A percentile compares a stretch with the other conserved stretches of the same genome.
Evolutionary conservation across 2,113 vertebrate species (phyloP).

Genomic region (Myotis davidii): DNA sequence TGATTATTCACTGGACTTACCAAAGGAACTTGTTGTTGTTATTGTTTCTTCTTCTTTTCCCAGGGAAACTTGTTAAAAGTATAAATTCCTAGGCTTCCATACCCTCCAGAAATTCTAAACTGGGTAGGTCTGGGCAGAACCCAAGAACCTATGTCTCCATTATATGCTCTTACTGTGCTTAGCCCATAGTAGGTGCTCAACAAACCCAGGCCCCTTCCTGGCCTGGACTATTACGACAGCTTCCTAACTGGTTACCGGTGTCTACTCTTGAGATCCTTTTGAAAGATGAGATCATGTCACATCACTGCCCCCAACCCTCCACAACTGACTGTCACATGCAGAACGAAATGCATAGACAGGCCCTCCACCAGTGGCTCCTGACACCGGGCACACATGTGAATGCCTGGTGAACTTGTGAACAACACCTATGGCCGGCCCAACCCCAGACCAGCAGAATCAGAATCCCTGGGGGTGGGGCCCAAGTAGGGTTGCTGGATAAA

Average conservation of each 20-base stretch:
- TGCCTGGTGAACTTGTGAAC: not conserved
- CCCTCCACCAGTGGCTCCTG: not conserved
- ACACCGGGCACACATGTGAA: not conserved
- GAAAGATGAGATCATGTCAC: not conserved
- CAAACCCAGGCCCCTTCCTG: not conserved
- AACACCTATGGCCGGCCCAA: not conserved
- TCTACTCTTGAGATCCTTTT: not conserved
- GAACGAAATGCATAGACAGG: not conserved
- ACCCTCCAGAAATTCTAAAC: not conserved
- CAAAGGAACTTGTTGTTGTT: not conserved
- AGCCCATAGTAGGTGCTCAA: not conserved
- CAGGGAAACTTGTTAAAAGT: not conserved
- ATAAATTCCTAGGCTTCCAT: not conserved
- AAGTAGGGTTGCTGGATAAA: not conserved
- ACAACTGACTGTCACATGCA: not conserved
- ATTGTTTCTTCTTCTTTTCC: too few species aligned
- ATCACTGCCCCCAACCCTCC: not conserved
- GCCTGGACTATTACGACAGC: not conserved
- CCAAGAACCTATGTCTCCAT: not conserved
- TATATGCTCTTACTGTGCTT: not conserved
- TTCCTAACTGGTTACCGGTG: not conserved
- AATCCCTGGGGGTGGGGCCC: not conserved
- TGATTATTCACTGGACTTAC: not conserved
- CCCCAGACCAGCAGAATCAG: not conserved
- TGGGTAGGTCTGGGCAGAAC: not conserved